These are phyloP conservation scores for Arion vulgaris DNA, from an alignment of 1,140 invertebrate genomes.

Conservation along the genomic window DNA sequence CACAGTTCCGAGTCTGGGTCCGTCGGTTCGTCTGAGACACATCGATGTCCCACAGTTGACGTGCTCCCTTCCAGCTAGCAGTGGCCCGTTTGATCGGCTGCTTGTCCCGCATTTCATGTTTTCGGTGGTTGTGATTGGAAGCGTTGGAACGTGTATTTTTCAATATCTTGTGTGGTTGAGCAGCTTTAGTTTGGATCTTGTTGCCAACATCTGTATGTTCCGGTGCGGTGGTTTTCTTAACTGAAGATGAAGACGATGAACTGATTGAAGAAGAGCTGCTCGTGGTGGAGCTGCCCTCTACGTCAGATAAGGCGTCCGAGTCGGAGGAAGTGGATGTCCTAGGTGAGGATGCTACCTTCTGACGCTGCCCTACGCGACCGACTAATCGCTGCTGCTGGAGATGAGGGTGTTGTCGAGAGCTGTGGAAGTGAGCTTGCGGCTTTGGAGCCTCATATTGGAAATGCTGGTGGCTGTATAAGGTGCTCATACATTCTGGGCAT, in stretches of 20 bases:
- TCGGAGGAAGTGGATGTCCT: not conserved
- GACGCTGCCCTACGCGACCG: not conserved
- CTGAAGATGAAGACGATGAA: slow-evolving; percentile 10
- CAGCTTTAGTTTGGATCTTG: not conserved
- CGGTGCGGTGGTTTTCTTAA: not conserved
- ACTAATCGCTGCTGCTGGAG: not conserved
- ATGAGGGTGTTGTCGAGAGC: not conserved
- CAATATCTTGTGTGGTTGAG: not conserved
- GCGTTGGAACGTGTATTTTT: not conserved
- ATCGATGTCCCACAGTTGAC: slow-evolving; percentile 61
- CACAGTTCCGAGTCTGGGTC: not conserved
- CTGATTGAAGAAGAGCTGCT: slow-evolving; percentile 13
- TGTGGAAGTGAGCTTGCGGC: not conserved
- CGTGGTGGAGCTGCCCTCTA: not conserved
- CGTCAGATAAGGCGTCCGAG: not conserved
- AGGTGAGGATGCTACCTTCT: not conserved
- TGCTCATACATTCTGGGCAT: not conserved
- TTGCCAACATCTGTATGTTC: not conserved
- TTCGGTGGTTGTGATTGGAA: not conserved
- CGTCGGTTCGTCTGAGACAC: slow-evolving; percentile 44
- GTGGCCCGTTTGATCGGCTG: slow-evolving; percentile 11
- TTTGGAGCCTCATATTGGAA: not conserved
- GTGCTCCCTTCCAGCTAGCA: slow-evolving; percentile 40
- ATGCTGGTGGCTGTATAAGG: not conserved
- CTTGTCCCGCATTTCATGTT: not conserved